These are phyloP conservation scores for Tethea ocularis DNA, from an alignment of 2,888 invertebrate species.

Conservation along the genomic window DNA sequence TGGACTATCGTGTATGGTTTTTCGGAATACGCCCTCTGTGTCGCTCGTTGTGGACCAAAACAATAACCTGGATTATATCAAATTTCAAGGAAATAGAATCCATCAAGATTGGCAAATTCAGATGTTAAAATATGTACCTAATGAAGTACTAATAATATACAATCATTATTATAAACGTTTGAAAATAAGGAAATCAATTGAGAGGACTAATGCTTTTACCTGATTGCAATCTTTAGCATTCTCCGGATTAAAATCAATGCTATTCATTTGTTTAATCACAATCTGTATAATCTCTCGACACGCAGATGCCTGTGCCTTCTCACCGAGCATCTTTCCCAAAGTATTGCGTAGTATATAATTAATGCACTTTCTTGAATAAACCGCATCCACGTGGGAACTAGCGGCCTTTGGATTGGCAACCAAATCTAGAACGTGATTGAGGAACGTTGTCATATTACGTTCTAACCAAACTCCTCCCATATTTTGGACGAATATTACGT, in stretches of 20 bases:
- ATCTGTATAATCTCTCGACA: slow-evolving; percentile 97
- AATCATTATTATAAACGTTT: too few species aligned
- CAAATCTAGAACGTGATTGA: slow-evolving; percentile 95
- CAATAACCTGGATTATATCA: too few species aligned
- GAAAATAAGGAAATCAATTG: too few species aligned
- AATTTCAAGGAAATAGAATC: too few species aligned
- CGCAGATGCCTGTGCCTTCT: slow-evolving; percentile 98
- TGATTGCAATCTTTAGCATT: slow-evolving; percentile 95
- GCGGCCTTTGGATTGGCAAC: slow-evolving; percentile 98
- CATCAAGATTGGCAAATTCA: too few species aligned
- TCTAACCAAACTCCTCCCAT: slow-evolving; percentile 98
- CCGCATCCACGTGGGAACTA: slow-evolving; percentile 98
- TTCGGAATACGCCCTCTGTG: too few species aligned
- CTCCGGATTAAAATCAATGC: slow-evolving; percentile 95
- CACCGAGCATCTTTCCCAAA: slow-evolving; percentile 96
- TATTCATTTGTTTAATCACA: slow-evolving; percentile 97
- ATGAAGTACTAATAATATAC: too few species aligned
- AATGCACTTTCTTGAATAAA: slow-evolving; percentile 98
- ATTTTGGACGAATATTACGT: slow-evolving; percentile 96
- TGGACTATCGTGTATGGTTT: too few species aligned
- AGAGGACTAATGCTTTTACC: slow-evolving; percentile 39
- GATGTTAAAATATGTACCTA: neutral
- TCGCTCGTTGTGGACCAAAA: too few species aligned
- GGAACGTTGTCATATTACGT: slow-evolving; percentile 92
- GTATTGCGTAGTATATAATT: slow-evolving; percentile 96